A percentile compares a stretch with the other conserved stretches of the same genome.
Conservation (phyloP, 2,888 invertebrate species). For the Macaria notata region DNA sequence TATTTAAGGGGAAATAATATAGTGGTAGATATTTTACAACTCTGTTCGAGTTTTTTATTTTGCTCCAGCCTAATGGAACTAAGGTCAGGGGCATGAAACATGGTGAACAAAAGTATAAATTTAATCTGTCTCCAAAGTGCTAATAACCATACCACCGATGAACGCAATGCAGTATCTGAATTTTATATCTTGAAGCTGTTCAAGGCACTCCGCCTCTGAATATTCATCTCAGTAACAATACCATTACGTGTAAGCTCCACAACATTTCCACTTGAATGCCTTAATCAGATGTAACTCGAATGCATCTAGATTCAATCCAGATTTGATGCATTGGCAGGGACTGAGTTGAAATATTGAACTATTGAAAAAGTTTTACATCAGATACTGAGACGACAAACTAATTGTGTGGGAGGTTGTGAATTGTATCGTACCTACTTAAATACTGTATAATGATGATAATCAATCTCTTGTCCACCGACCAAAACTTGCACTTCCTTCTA, state of each 20-base stretch:
- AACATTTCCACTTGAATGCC: constrained; percentile 26
- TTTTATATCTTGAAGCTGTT: neutral
- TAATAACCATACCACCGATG: too few relatives aligned
- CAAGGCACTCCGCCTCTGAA: constrained; percentile 16
- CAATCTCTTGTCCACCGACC: too few relatives aligned
- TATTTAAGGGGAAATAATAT: neutral
- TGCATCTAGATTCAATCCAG: constrained; percentile 18
- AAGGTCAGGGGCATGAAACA: too few relatives aligned
- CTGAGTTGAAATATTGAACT: constrained; percentile 30
- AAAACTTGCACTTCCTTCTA: too few relatives aligned
- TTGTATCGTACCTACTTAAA: too few relatives aligned
- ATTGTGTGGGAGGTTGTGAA: constrained; percentile 1
- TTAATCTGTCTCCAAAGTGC: too few relatives aligned
- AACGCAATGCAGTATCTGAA: constrained; percentile 12
- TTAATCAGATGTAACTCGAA: constrained; percentile 29
- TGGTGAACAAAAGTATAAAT: too few relatives aligned
- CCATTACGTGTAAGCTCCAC: constrained; percentile 22
- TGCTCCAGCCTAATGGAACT: too few relatives aligned
- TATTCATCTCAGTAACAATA: constrained; percentile 24
- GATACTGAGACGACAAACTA: constrained; percentile 26
- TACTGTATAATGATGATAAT: too few relatives aligned
- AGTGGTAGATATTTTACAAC: too few relatives aligned
- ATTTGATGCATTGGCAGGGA: constrained; percentile 18
- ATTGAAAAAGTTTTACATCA: constrained; percentile 27
- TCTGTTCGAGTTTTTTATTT: too few relatives aligned